Conservation (phyloP, 2,113 vertebrate species). For the Microtus ochrogaster region DNA sequence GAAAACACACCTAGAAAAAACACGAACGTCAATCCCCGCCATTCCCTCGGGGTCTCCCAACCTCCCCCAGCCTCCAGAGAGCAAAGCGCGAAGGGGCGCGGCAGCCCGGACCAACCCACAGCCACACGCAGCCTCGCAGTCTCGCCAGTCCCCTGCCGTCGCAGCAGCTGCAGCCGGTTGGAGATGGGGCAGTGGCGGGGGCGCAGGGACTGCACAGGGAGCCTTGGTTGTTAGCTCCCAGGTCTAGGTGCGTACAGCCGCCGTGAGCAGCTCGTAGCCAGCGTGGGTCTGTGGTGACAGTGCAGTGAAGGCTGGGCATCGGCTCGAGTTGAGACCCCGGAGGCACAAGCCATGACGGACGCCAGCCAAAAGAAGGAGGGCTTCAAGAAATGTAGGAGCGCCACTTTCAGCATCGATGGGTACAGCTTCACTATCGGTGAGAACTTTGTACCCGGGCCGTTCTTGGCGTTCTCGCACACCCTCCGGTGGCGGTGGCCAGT, state of each 20-base stretch:
- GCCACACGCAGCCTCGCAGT: background rate
- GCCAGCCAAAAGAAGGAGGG: slow-evolving; percentile 92
- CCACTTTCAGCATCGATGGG: slow-evolving; percentile 97
- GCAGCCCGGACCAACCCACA: background rate
- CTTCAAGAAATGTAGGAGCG: slow-evolving; percentile 96
- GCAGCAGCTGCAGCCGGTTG: background rate
- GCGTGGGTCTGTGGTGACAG: background rate
- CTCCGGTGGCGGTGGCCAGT: background rate
- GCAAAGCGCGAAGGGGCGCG: background rate
- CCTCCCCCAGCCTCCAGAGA: slow-evolving; percentile 45
- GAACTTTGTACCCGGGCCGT: slow-evolving; percentile 56
- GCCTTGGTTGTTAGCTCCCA: background rate
- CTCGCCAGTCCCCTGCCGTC: background rate
- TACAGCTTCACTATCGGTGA: slow-evolving; percentile 98
- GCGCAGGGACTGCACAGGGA: background rate
- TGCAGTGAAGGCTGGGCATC: background rate
- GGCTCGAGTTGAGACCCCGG: background rate
- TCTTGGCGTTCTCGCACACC: background rate
- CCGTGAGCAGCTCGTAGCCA: background rate
- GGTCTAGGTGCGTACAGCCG: background rate
- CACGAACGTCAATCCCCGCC: background rate
- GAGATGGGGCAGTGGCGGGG: background rate
- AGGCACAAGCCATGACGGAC: slow-evolving; percentile 90
- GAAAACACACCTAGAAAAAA: slow-evolving; percentile 23
- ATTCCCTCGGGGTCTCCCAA: slow-evolving; percentile 16